Conservation (phyloP, 2,113 vertebrate genomes). For the Fregetta grallaria region DNA sequence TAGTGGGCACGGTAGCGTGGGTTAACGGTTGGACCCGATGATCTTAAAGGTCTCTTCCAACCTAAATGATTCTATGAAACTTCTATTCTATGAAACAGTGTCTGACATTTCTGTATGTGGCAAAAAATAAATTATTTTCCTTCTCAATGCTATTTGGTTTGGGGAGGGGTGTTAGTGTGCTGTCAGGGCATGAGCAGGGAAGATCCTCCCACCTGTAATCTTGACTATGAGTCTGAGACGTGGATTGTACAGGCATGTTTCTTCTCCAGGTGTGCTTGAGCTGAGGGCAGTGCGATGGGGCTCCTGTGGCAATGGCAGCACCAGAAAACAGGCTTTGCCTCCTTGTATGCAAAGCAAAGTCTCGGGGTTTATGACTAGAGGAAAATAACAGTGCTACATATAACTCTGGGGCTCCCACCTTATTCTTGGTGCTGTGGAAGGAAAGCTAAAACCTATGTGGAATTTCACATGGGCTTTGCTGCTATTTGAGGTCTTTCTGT, state of each 20-base stretch:
- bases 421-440: not conserved
- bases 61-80: too few species aligned
- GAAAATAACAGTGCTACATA: fast-evolving
- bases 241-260: not conserved
- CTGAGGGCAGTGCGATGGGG: not conserved
- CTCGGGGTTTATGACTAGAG: not conserved
- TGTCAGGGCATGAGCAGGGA: not conserved
- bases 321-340: not conserved
- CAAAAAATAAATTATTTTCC: not conserved
- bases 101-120: not conserved
- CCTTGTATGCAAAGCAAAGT: not conserved
- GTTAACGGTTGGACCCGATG: too few species aligned
- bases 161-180: not conserved
- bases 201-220: not conserved
- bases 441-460: not conserved
- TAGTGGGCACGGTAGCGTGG: too few species aligned
- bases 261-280: not conserved
- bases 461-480: not conserved
- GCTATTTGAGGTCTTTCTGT: not conserved
- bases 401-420: not conserved
- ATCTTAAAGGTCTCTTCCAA: too few species aligned
- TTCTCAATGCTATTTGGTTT: not conserved
- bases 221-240: not conserved
- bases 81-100: too few species aligned
- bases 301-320: not conserved